These are phyloP conservation scores for Drosophila persimilis DNA, from an alignment of 1,140 invertebrate species.

Conservation along the genomic window DNA sequence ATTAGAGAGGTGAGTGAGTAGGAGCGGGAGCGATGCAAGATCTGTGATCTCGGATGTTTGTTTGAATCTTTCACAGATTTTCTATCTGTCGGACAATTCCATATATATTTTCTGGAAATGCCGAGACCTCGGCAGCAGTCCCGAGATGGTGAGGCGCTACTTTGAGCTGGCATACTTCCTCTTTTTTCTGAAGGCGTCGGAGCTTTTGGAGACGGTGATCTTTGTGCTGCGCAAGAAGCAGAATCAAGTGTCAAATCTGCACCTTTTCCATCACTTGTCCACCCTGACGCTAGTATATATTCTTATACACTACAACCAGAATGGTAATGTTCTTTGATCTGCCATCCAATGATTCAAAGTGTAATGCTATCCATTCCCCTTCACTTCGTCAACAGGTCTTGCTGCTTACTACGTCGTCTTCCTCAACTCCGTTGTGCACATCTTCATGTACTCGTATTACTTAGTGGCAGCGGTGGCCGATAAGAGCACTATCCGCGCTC, in stretches of 20 bases:
- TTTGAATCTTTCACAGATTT: constrained; percentile 15
- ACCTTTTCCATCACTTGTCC: constrained; percentile 89
- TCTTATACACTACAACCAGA: constrained; percentile 84
- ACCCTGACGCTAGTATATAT: constrained; percentile 91
- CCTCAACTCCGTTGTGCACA: constrained; percentile 90
- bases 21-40: too few relatives aligned
- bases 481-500: constrained; percentile 55
- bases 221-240: constrained; percentile 91
- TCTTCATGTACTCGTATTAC: constrained; percentile 94
- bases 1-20: constrained; percentile 50
- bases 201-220: constrained; percentile 89
- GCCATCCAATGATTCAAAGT: not conserved
- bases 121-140: constrained; percentile 7
- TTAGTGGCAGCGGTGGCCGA: constrained; percentile 89
- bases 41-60: not conserved
- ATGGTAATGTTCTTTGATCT: constrained; percentile 24
- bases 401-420: constrained; percentile 90
- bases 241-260: constrained; percentile 89
- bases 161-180: constrained; percentile 83
- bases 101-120: constrained; percentile 65
- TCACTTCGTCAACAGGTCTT: constrained; percentile 84
- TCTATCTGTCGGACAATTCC: constrained; percentile 24
- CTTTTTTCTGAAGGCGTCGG: constrained; percentile 85
- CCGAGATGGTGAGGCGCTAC: constrained; percentile 22
- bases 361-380: constrained; percentile 5